These are phyloP conservation scores for Parelbella ahira DNA, from an alignment of 2,888 invertebrate genomes.

Conservation along the genomic window DNA sequence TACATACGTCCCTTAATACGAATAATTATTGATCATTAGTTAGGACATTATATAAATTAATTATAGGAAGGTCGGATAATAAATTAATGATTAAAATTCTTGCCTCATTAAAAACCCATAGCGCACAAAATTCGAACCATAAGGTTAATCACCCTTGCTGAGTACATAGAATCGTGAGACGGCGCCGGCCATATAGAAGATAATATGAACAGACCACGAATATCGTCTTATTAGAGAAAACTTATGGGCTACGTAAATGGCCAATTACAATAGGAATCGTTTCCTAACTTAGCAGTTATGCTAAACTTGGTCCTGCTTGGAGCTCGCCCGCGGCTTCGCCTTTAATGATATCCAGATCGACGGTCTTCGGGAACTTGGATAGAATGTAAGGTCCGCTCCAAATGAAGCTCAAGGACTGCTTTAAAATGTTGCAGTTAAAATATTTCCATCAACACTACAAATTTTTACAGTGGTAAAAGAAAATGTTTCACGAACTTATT, in stretches of 20 bases:
- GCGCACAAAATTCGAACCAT: conserved; percentile 23
- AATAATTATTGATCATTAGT: too few relatives aligned
- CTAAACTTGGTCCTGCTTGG: conserved; percentile 36
- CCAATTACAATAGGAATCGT: conserved; percentile 48
- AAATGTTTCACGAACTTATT: too few relatives aligned
- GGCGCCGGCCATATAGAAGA: conserved; percentile 38
- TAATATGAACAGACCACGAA: conserved; percentile 43
- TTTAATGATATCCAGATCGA: conserved; percentile 27
- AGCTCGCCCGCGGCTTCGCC: conserved; percentile 28
- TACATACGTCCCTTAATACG: too few relatives aligned
- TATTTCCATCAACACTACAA: too few relatives aligned
- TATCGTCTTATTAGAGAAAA: conserved; percentile 52
- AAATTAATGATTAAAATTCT: too few relatives aligned
- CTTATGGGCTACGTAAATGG: conserved; percentile 51
- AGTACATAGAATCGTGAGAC: conserved; percentile 39
- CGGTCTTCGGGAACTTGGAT: conserved; percentile 21
- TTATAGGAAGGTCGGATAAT: too few relatives aligned
- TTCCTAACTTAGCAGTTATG: conserved; percentile 39
- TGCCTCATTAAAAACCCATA: conserved; percentile 22
- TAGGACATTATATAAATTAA: too few relatives aligned
- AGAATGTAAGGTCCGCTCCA: conserved; percentile 8
- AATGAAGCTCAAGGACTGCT: not conserved
- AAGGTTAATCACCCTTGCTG: conserved; percentile 28
- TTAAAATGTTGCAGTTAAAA: too few relatives aligned
- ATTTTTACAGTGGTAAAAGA: too few relatives aligned